Percentiles rank a stretch among this genome's conserved stretches.
These are phyloP conservation scores for Aeoliscus strigatus DNA, from an alignment of 2,797 vertebrate species.

Conservation along the genomic window DNA sequence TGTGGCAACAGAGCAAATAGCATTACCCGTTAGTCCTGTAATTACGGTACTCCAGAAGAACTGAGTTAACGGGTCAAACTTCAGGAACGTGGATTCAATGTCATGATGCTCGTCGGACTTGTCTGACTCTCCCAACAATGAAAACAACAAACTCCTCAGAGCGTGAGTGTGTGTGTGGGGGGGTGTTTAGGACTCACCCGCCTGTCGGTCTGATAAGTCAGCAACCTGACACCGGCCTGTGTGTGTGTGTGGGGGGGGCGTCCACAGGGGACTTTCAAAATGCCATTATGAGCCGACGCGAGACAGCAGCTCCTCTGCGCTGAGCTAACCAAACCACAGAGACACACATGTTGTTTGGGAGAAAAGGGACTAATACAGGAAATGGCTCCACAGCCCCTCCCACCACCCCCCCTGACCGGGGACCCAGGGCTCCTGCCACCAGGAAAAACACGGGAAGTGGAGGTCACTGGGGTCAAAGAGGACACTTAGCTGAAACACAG, in stretches of 20 bases:
- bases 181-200: too few species aligned
- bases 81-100: too few species aligned
- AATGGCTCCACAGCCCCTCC: slow-evolving; percentile 23
- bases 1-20: too few species aligned
- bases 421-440: too few species aligned
- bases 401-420: too few species aligned
- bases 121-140: too few species aligned
- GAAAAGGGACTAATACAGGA: slow-evolving; percentile 50
- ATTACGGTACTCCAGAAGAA: too few species aligned
- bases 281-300: slow-evolving; percentile 44
- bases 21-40: too few species aligned
- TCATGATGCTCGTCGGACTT: not conserved
- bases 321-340: slow-evolving; percentile 41
- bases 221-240: slow-evolving; percentile 46
- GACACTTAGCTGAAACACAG: slow-evolving; percentile 48
- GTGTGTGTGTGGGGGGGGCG: slow-evolving; percentile 20
- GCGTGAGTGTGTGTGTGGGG: not conserved
- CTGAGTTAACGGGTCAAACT: too few species aligned
- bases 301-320: slow-evolving; percentile 33
- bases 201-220: slow-evolving; percentile 32
- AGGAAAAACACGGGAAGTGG: slow-evolving; percentile 39
- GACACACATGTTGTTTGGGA: slow-evolving; percentile 51
- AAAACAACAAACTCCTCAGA: too few species aligned
- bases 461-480: slow-evolving; percentile 53
- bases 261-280: slow-evolving; percentile 49